Conservation (phyloP, 2,888 invertebrate genomes). For the Polydrusus tereticollis region DNA sequence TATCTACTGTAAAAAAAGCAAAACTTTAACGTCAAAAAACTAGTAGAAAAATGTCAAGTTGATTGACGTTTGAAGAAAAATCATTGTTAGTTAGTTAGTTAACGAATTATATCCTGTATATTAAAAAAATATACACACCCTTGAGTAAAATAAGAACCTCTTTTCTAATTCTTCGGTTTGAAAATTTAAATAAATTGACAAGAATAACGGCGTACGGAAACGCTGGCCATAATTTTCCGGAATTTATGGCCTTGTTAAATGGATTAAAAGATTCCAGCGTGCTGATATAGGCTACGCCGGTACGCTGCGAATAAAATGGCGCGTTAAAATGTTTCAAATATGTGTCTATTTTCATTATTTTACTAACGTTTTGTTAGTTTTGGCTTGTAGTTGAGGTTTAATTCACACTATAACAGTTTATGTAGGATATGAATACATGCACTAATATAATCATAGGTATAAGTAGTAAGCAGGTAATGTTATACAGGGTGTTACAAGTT, state of each 20-base stretch:
- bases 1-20: too few species aligned
- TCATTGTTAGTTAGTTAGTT: too few species aligned
- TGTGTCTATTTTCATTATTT: not conserved
- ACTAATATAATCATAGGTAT: too few species aligned
- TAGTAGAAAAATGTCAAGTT: too few species aligned
- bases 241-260: conserved; percentile 48
- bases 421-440: too few species aligned
- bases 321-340: conserved; percentile 7
- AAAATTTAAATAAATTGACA: conserved; percentile 48
- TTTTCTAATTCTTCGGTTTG: conserved; percentile 32
- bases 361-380: not conserved
- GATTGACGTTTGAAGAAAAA: too few species aligned
- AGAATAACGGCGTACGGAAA: conserved; percentile 43
- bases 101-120: not conserved
- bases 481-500: too few species aligned
- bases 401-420: not conserved
- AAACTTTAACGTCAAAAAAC: too few species aligned
- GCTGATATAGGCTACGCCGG: conserved; percentile 40
- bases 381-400: not conserved
- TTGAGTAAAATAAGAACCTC: not conserved
- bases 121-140: not conserved
- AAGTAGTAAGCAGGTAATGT: too few species aligned
- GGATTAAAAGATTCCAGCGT: conserved; percentile 46
- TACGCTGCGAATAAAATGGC: conserved; percentile 13
- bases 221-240: conserved; percentile 42